Evolutionary conservation across 2,888 invertebrate genomes (phyloP).

Genomic region (Gastracanthus pulcherrimus): DNA sequence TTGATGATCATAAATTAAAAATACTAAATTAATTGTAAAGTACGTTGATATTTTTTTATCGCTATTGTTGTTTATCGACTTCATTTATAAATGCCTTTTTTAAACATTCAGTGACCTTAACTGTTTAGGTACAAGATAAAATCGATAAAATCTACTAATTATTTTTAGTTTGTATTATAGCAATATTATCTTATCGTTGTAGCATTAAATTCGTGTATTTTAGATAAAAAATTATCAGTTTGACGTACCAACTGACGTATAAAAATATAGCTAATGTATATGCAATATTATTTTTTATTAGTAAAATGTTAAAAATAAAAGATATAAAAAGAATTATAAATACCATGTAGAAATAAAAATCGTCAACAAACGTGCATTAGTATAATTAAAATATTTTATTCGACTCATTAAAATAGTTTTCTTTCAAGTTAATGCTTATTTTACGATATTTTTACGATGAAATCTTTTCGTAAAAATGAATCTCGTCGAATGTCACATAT

Average conservation of each 20-base stretch:
- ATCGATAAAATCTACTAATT: background rate
- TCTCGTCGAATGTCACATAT: background rate
- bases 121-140: background rate
- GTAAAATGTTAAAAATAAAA: background rate
- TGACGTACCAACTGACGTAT: background rate
- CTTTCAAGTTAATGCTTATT: background rate
- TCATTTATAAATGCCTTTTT: too few species aligned
- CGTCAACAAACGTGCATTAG: too few species aligned
- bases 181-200: slow-evolving; percentile 27
- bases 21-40: too few species aligned
- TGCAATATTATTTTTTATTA: background rate
- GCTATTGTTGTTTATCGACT: too few species aligned
- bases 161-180: background rate
- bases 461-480: background rate
- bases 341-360: background rate
- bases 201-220: background rate
- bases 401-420: background rate
- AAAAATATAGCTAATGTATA: background rate
- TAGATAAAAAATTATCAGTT: slow-evolving; percentile 1
- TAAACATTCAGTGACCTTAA: background rate
- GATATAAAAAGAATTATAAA: background rate
- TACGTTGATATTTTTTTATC: too few species aligned
- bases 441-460: background rate
- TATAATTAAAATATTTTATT: too few species aligned
- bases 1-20: too few species aligned